Conservation (phyloP, 1,140 invertebrate genomes). For the Aphaenogaster rudis region DNA sequence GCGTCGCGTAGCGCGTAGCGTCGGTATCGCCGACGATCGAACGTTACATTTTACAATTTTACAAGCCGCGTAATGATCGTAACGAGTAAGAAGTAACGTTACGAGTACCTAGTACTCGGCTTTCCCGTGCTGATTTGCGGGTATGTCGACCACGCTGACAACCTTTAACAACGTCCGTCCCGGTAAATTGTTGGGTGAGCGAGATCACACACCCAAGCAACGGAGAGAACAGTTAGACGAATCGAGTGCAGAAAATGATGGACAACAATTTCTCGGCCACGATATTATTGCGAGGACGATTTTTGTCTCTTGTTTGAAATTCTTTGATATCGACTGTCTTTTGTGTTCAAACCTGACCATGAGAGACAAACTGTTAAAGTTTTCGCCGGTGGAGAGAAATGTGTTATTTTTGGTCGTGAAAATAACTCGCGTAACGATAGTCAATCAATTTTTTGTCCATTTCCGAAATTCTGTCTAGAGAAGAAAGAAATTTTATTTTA, state of each 20-base stretch:
- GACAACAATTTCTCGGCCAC: not conserved
- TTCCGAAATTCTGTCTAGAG: not conserved
- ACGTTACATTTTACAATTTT: not conserved
- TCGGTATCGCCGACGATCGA: slow-evolving; percentile 22
- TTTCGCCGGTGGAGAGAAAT: not conserved
- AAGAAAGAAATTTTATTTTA: not conserved
- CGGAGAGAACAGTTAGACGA: not conserved
- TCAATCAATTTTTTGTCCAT: not conserved
- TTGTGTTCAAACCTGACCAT: not conserved
- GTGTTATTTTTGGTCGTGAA: not conserved
- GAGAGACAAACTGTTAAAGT: not conserved
- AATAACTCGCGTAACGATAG: not conserved
- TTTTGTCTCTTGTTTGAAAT: not conserved
- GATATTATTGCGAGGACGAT: not conserved
- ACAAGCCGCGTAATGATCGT: too few relatives aligned
- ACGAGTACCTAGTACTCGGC: not conserved
- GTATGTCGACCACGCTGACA: not conserved
- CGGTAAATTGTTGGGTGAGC: not conserved
- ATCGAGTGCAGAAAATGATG: not conserved
- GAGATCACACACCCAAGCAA: not conserved
- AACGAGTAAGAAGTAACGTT: too few relatives aligned
- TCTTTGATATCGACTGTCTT: not conserved
- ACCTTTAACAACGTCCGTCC: slow-evolving; percentile 12
- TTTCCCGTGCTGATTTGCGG: slow-evolving; percentile 19
- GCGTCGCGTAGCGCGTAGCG: not conserved